Conservation (phyloP, 30 jellyfish, hydroid and myxozoan species). For the Cassiopea andromeda region DNA sequence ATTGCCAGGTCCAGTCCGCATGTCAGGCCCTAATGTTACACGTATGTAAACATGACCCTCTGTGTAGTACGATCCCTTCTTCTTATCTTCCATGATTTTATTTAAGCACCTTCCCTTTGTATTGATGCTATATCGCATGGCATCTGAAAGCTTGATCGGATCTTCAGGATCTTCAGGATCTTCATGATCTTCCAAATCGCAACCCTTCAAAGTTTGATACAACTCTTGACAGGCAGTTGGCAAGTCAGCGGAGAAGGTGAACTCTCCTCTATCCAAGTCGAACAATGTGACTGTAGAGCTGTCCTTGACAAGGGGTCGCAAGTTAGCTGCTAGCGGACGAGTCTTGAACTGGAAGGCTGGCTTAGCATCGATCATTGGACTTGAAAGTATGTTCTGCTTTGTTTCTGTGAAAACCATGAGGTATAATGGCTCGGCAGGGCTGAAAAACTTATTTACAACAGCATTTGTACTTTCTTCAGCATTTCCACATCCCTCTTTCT, state of each 20-base stretch:
- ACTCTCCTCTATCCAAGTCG: slow-evolving; percentile 17
- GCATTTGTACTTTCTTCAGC: not conserved
- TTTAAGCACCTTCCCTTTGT: slow-evolving; percentile 13
- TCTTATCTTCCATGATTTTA: not conserved
- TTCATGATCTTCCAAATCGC: slow-evolving; percentile 16
- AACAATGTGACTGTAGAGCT: slow-evolving; percentile 29
- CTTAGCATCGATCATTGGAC: not conserved
- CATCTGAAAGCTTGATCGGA: slow-evolving; percentile 30
- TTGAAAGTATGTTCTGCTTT: not conserved
- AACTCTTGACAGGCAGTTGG: slow-evolving; percentile 18
- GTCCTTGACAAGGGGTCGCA: slow-evolving; percentile 16
- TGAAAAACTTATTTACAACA: not conserved
- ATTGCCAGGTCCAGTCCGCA: slow-evolving; percentile 59
- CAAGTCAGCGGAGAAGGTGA: not conserved
- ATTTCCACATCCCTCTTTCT: no score
- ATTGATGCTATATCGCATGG: slow-evolving; percentile 35
- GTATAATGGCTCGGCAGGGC: not conserved
- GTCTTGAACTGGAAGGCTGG: slow-evolving; percentile 4
- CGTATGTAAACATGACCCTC: slow-evolving; percentile 26
- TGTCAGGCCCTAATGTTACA: slow-evolving; percentile 55
- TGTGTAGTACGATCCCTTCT: slow-evolving; percentile 11
- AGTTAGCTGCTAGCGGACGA: slow-evolving; percentile 15
- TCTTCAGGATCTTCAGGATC: slow-evolving; percentile 12
- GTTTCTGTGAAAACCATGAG: not conserved
- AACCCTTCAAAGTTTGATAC: slow-evolving; percentile 5